Conservation (phyloP, 2,113 vertebrate species). For the Atrichornis clamosus region DNA sequence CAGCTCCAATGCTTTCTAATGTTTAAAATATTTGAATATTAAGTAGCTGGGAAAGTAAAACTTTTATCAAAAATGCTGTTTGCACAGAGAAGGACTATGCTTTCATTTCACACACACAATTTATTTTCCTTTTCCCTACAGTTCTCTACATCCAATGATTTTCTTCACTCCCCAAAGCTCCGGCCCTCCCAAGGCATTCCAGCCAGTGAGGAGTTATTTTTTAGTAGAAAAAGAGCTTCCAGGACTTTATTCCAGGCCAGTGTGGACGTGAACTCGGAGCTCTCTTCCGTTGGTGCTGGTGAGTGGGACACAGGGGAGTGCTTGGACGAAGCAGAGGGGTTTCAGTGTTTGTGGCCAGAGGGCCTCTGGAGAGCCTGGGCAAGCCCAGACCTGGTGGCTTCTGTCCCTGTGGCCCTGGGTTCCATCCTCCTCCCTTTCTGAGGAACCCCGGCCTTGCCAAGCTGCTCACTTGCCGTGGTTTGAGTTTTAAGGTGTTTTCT, state of each 20-base stretch:
- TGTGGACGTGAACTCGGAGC: constrained; percentile 45
- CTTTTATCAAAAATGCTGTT: fast-evolving
- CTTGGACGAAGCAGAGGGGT: not conserved
- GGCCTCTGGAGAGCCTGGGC: not conserved
- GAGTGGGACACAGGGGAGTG: not conserved
- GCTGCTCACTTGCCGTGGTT: fast-evolving
- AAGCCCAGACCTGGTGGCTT: not conserved
- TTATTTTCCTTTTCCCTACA: not conserved
- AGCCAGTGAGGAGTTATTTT: constrained; percentile 54
- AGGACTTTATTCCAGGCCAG: constrained; percentile 43
- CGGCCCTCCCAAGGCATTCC: constrained; percentile 35
- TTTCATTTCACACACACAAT: fast-evolving
- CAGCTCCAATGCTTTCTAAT: not conserved
- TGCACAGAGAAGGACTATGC: not conserved
- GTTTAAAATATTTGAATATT: fast-evolving
- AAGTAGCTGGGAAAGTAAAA: not conserved
- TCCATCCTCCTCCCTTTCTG: fast-evolving
- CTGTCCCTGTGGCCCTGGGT: not conserved
- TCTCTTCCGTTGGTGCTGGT: constrained; percentile 46
- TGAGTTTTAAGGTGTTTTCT: not conserved
- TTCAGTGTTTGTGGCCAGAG: not conserved
- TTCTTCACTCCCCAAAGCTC: constrained; percentile 58
- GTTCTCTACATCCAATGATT: constrained; percentile 61
- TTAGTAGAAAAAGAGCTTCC: constrained; percentile 56
- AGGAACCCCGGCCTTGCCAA: not conserved